Base-by-base conservation (phyloP, 2,888 invertebrate genomes). In the Morpho helenor region DNA sequence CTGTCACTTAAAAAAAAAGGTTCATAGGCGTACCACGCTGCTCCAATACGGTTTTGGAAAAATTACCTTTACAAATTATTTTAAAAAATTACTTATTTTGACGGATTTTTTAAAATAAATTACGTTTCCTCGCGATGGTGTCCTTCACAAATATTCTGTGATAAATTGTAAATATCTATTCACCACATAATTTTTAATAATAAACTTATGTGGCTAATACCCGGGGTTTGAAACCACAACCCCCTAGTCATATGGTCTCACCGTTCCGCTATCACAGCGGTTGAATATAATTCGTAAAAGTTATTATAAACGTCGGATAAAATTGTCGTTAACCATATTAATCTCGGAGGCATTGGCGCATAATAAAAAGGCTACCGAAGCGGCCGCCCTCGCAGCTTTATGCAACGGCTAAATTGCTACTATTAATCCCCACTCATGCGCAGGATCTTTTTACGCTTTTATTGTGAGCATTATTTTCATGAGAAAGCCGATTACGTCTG, bases 321-420 rank as follows among this genome's bases (percentile, higher is more conserved):
- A 64, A 68, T 67, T 66, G 66, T 67, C 66, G 66, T 67, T 67
- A 67, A 67, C 63, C 63, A 61, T 64, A 68, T 69, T 68, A 68
- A 67, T 68, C 67, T 65, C 57, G 59, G 62, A 67, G 69, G 67
- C 67, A 68, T 66, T 60, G 66, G 66, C 65, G 68, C 66, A 66
- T 64, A 68, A 75, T 73, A 71, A 71, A 74, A 68, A 66, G 66
- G 57, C 68, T 66, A 66, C 67, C 62, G 65, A 61, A 61, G 49
- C 63, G 67, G 56, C 66, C 67, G 71, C 69, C 72, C 71, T 68
- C 72, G 70, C 73, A 70, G 55, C 55, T 42, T 54, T 39, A 55
- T 23, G 72, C 73, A 76, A 72, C 79, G 79, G 79, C 82, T 82
- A 84, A 83, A 85, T 82, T 80, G 77, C 77, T 63, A 69, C 71